A percentile compares a stretch with the other conserved stretches of the same genome.
Evolutionary conservation across 2,888 invertebrate genomes (phyloP).

Genomic region (Trileptium ribeirensis): DNA sequence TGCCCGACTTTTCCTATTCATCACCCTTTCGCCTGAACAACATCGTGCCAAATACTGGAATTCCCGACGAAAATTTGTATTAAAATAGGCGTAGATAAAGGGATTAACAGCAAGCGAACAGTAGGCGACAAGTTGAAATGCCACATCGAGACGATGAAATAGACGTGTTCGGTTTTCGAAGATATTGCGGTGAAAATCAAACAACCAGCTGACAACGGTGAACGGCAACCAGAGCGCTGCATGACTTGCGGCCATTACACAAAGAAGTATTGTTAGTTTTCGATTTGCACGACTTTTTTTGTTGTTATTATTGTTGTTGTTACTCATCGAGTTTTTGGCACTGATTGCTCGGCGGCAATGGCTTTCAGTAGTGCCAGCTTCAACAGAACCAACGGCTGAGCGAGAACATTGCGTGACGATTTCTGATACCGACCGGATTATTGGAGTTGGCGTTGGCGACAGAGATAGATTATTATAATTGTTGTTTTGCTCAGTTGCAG

Average conservation of each 20-base stretch:
- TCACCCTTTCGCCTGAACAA: background rate
- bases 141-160: background rate
- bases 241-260: slow-evolving; percentile 4
- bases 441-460: too few relatives aligned
- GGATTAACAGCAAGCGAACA: slow-evolving; percentile 13
- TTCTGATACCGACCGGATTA: too few relatives aligned
- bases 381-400: too few relatives aligned
- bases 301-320: slow-evolving; percentile 4
- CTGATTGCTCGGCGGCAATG: too few relatives aligned
- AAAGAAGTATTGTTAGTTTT: background rate
- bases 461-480: too few relatives aligned
- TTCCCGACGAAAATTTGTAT: slow-evolving; percentile 16
- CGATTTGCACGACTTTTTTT: too few relatives aligned
- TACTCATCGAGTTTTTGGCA: background rate
- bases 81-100: slow-evolving; percentile 12
- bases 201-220: background rate
- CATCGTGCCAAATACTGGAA: background rate
- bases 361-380: too few relatives aligned
- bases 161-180: background rate
- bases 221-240: slow-evolving; percentile 6
- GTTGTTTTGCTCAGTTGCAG: too few relatives aligned
- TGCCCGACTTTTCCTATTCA: too few relatives aligned
- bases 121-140: background rate
- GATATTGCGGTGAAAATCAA: background rate
- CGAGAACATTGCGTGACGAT: too few relatives aligned